Evolutionary conservation across 2,797 vertebrate genomes (phyloP).

Genomic region (Sebastes hubbsi): DNA sequence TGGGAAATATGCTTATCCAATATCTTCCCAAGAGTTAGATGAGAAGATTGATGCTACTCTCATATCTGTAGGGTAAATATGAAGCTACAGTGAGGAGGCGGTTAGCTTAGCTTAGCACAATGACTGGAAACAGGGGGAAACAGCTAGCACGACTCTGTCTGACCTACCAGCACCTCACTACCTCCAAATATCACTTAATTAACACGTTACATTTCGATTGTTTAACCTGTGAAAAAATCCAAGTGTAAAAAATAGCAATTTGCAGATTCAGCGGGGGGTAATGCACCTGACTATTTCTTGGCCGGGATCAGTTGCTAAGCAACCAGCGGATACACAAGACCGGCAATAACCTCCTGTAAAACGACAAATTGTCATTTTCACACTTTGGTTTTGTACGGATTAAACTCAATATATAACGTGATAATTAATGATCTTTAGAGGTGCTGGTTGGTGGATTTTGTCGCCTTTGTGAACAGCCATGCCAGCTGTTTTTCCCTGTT

Average conservation of each 20-base stretch:
- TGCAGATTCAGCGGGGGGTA: background rate
- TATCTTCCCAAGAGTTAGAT: background rate
- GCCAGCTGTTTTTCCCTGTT: background rate
- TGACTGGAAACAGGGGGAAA: background rate
- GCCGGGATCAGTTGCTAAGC: background rate
- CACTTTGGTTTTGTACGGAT: background rate
- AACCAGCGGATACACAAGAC: background rate
- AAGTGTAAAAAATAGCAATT: background rate
- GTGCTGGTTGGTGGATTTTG: background rate
- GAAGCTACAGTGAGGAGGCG: background rate
- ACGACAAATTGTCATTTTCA: background rate
- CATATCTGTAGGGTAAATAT: background rate
- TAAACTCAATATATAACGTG: background rate
- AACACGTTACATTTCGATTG: background rate
- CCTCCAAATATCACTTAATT: background rate
- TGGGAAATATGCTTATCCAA: background rate
- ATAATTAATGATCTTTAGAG: background rate
- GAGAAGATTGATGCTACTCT: background rate
- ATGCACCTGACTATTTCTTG: too few species aligned
- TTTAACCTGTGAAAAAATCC: background rate
- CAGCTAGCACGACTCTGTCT: background rate
- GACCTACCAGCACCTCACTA: too few species aligned
- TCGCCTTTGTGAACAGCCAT: background rate
- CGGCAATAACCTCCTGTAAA: background rate
- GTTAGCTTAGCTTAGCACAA: background rate